Conservation (phyloP, 1,140 invertebrate species). For the Papilio machaon region DNA sequence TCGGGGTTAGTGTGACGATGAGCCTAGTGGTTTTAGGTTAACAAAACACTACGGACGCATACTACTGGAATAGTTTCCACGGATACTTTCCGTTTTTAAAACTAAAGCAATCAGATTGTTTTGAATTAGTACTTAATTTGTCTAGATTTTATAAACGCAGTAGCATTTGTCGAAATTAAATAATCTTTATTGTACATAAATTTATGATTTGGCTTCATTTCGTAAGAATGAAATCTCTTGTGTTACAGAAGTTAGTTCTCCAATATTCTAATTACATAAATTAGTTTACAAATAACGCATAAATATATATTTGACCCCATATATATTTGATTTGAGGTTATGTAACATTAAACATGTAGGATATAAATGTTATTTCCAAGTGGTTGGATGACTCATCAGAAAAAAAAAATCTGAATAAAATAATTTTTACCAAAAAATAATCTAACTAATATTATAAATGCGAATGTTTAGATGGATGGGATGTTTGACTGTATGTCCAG, state of each 20-base stretch:
- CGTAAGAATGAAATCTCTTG: not conserved
- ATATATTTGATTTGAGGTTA: not conserved
- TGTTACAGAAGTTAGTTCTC: not conserved
- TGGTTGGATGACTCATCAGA: too few relatives aligned
- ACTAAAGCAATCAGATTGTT: not conserved
- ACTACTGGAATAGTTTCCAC: conserved; percentile 6
- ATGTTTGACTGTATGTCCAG: too few relatives aligned
- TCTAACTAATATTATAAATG: too few relatives aligned
- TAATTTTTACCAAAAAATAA: too few relatives aligned
- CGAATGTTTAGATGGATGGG: too few relatives aligned
- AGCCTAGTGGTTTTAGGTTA: conserved; percentile 26
- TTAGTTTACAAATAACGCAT: conserved; percentile 1
- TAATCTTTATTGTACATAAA: too few relatives aligned
- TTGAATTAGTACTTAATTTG: not conserved
- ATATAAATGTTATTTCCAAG: too few relatives aligned
- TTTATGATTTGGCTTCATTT: not conserved
- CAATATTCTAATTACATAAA: not conserved
- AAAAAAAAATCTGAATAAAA: too few relatives aligned
- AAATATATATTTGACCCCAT: not conserved
- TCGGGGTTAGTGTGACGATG: conserved; percentile 32
- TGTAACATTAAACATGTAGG: not conserved
- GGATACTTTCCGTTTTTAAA: not conserved
- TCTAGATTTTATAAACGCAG: too few relatives aligned
- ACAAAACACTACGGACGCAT: conserved; percentile 5
- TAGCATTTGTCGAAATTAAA: too few relatives aligned